Base-by-base conservation (phyloP, 2,797 vertebrate genomes). In the Hyperoplus immaculatus region DNA sequence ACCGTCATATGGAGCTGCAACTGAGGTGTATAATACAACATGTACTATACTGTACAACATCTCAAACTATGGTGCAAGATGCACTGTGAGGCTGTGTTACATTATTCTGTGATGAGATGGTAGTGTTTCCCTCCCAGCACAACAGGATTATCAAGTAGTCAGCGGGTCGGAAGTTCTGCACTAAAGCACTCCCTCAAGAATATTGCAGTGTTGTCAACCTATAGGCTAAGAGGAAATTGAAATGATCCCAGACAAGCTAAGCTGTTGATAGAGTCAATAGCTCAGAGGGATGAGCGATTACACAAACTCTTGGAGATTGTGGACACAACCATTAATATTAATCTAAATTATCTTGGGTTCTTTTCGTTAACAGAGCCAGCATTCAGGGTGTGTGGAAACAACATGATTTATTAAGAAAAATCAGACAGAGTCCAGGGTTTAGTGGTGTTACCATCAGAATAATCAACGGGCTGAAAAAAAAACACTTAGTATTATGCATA, bases 61-160 rank as follows among this genome's bases (percentile, higher is more conserved):
- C 38, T 39, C 39, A 47, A 6, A 47, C 6, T 41, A 2, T 55
- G 7, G 8, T 64, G 15, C 16, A 46, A 38, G 5, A 41, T 45
- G 6, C 39, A 8, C 6, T 7, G 13, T 12, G 42, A 70, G 12
- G 16, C 12, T 13, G 41, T 75, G 38, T 53, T 69, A 13, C 46
- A 62, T 87, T 76, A 65, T 42, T 63, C 13, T 57, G 45, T 38
- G 54, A 50, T 43, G 13, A 69, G 38, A 75, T 64, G 39, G 56
- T 79, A 74, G 53, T 15, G n/a, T 29, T 67, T 72, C 61, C 74
- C 67, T 51, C 7, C 39, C 53, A 77, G 50, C n/a, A 49, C 74
- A 84, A 85, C 72, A 78, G 84, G 72, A 89, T 86, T 88, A 82
- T 59, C 60, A 67, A 54, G 57, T 38, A 72, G 64, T 83, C 60